Evolutionary conservation across 1,140 invertebrate species (phyloP).

Genomic region (Ceratina japonica): DNA sequence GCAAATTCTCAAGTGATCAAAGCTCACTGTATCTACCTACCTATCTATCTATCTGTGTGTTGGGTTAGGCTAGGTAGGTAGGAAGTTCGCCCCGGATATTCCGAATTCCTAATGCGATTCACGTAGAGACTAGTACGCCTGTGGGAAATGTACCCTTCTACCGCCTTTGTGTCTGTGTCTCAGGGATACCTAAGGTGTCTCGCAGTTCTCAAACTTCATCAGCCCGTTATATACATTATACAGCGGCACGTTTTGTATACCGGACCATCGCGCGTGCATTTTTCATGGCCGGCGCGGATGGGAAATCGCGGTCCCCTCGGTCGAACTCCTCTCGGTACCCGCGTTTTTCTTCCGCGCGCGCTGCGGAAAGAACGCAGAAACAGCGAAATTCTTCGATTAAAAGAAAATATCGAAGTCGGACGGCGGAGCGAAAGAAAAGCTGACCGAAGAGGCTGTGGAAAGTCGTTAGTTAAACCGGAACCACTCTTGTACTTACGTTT

Average conservation of each 20-base stretch:
- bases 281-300: too few relatives aligned
- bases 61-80: slow-evolving; percentile 38
- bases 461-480: slow-evolving; percentile 52
- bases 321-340: too few relatives aligned
- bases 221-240: too few relatives aligned
- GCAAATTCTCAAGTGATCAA: slow-evolving; percentile 67
- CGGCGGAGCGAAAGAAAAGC: neutral
- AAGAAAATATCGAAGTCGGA: slow-evolving; percentile 18
- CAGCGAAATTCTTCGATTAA: neutral
- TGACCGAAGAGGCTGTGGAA: neutral
- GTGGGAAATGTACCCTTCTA: slow-evolving; percentile 59
- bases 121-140: slow-evolving; percentile 65
- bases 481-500: slow-evolving; percentile 49
- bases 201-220: too few relatives aligned
- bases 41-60: too few relatives aligned
- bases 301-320: too few relatives aligned
- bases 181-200: too few relatives aligned
- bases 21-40: too few relatives aligned
- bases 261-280: too few relatives aligned
- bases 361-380: neutral
- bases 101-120: slow-evolving; percentile 68
- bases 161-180: slow-evolving; percentile 4
- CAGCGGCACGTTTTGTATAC: too few relatives aligned
- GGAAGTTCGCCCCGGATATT: slow-evolving; percentile 64
- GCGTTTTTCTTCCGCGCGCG: too few relatives aligned